Conservation (phyloP, 2,113 vertebrate species). For the Saimiri boliviensis region DNA sequence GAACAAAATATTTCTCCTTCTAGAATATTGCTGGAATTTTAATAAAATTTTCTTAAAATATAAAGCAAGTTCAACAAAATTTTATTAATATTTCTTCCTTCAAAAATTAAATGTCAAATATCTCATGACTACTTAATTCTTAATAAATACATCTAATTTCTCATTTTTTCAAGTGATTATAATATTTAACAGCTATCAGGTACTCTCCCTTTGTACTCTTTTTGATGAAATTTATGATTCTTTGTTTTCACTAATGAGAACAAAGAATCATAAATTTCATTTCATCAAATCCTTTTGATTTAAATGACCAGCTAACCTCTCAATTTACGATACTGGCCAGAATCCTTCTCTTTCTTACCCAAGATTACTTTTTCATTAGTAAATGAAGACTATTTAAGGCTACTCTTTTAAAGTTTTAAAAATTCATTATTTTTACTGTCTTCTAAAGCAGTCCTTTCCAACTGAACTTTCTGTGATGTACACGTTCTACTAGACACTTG, state of each 20-base stretch:
- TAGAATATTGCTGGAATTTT: neutral
- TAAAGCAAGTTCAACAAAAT: neutral
- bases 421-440: neutral
- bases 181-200: neutral
- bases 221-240: no score
- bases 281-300: neutral
- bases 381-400: neutral
- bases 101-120: conserved; percentile 42
- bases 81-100: conserved; percentile 24
- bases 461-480: neutral
- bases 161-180: neutral
- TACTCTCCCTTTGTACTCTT: neutral
- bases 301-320: neutral
- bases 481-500: neutral
- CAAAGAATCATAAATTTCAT: conserved; percentile 35
- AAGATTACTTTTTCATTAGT: conserved; percentile 37
- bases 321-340: neutral
- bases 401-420: conserved; percentile 26
- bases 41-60: conserved; percentile 28
- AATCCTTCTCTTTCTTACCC: neutral
- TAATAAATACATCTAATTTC: conserved; percentile 8
- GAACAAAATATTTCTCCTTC: neutral
- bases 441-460: neutral
- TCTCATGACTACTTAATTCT: neutral
- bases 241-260: neutral